phyloP scores from a whole-genome alignment of 2,797 vertebrate species.

The Rhynchonycteris naso region DNA sequence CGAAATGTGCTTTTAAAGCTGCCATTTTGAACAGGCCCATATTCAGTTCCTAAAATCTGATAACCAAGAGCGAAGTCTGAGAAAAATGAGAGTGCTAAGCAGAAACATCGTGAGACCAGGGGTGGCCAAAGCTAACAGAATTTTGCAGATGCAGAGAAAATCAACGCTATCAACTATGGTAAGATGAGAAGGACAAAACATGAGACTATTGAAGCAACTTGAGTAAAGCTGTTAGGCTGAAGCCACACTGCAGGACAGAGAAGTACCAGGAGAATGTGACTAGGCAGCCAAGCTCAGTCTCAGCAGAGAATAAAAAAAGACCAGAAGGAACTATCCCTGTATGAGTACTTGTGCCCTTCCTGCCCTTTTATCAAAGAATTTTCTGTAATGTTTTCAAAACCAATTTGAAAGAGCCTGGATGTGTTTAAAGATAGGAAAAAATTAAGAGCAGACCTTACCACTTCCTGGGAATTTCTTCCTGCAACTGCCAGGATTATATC shows the following conservation, averaged over 20 bases:
- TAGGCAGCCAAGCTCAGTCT: not conserved
- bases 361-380: not conserved
- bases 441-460: not conserved
- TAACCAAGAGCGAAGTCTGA: conserved; percentile 2
- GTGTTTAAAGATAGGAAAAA: not conserved
- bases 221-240: not conserved
- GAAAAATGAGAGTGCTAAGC: not conserved
- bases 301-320: not conserved
- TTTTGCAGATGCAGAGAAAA: not conserved
- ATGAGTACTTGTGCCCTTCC: not conserved
- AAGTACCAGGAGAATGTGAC: not conserved
- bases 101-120: not conserved
- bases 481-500: not conserved
- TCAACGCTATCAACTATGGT: not conserved
- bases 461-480: conserved; percentile 20
- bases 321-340: not conserved
- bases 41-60: not conserved
- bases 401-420: not conserved
- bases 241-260: not conserved
- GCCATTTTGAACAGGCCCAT: not conserved
- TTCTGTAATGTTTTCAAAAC: not conserved
- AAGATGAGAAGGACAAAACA: not conserved
- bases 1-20: not conserved
- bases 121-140: not conserved
- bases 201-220: not conserved